These are phyloP conservation scores for Pristiophorus japonicus DNA, from an alignment of 2,113 vertebrate genomes.

Conservation along the genomic window DNA sequence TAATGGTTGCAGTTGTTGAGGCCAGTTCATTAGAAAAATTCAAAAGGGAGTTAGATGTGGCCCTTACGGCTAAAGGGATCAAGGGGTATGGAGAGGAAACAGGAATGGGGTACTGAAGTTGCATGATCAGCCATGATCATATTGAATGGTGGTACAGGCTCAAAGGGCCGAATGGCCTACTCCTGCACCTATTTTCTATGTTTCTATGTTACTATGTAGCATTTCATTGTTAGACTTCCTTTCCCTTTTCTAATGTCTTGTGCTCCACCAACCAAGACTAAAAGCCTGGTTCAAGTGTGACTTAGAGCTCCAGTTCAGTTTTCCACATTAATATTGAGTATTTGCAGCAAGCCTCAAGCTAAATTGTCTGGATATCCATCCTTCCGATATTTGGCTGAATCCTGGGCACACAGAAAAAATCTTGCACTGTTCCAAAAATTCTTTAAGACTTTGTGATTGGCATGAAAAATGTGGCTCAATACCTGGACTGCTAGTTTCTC, in stretches of 20 bases:
- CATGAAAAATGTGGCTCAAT: background rate
- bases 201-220: too few species aligned
- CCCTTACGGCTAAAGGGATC: too few species aligned
- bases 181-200: too few species aligned
- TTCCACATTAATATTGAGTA: background rate
- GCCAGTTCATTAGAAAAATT: too few species aligned
- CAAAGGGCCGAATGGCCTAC: too few species aligned
- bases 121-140: too few species aligned
- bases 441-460: background rate
- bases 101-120: too few species aligned
- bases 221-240: background rate
- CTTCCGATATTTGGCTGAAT: background rate
- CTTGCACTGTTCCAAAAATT: background rate
- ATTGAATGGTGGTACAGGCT: too few species aligned
- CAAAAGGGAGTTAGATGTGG: too few species aligned
- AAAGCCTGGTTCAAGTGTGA: background rate
- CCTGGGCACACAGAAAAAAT: background rate
- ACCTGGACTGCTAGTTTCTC: background rate
- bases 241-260: background rate
- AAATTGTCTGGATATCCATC: background rate
- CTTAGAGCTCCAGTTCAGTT: background rate
- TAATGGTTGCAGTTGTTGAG: background rate
- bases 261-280: background rate
- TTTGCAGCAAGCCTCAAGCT: background rate
- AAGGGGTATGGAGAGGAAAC: too few species aligned